A percentile compares a stretch with the other conserved stretches of the same genome.
These are phyloP conservation scores for Embidobia sp. DNA, from an alignment of 2,888 invertebrate genomes.

Conservation along the genomic window DNA sequence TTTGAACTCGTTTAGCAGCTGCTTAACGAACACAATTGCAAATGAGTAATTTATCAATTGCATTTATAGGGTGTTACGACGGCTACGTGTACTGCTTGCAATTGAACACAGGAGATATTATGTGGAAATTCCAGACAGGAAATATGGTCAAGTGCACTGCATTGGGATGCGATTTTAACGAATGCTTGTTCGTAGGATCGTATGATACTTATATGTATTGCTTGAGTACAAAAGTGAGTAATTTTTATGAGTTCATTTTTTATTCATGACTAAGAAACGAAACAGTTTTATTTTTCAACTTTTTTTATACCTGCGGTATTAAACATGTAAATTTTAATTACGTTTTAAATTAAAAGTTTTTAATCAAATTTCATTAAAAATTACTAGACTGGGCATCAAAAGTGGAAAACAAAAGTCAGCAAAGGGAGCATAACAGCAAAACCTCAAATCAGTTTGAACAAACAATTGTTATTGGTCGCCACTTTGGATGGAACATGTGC, in stretches of 20 bases:
- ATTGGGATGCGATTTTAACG: slow-evolving; percentile 78
- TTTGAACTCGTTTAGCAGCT: neutral
- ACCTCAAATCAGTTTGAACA: slow-evolving; percentile 76
- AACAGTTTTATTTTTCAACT: neutral
- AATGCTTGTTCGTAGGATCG: slow-evolving; percentile 85
- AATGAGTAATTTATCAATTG: slow-evolving; percentile 19
- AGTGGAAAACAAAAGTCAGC: slow-evolving; percentile 79
- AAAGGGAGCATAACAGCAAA: slow-evolving; percentile 83
- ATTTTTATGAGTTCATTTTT: no score
- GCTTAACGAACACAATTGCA: neutral
- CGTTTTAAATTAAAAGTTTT: neutral
- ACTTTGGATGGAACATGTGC: slow-evolving; percentile 85
- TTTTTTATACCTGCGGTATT: no score
- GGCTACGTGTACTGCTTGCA: slow-evolving; percentile 87
- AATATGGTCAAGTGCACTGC: slow-evolving; percentile 87
- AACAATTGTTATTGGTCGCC: slow-evolving; percentile 81
- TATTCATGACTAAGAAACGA: no score
- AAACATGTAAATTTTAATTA: no score
- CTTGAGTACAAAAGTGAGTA: slow-evolving; percentile 83
- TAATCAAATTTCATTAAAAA: neutral
- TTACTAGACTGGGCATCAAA: slow-evolving; percentile 80
- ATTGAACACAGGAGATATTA: slow-evolving; percentile 82
- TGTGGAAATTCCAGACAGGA: slow-evolving; percentile 85
- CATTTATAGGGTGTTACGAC: slow-evolving; percentile 86
- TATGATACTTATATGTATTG: slow-evolving; percentile 87